Base-by-base conservation (phyloP, 2,797 vertebrate genomes). In the Microcaecilia unicolor region DNA sequence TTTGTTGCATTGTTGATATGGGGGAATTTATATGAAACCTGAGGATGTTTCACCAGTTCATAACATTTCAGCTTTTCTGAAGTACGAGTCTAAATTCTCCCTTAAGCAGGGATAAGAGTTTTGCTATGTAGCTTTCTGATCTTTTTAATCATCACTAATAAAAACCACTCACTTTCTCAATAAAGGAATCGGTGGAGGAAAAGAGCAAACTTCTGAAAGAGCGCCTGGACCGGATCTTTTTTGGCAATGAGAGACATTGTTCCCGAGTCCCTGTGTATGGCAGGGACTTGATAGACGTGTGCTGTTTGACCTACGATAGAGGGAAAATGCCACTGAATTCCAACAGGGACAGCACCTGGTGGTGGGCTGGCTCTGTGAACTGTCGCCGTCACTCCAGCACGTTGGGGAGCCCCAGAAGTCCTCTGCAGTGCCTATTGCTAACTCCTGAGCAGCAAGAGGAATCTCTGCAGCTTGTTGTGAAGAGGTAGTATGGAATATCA, bases 191-290 rank as follows among this genome's bases (percentile, higher is more conserved):
- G 8, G 31, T 9, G 11, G 85, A 87, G 46, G 93, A 97, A 53
- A 91, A 90, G 67, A 79, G 49, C 28, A 76, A 83, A 9, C 83
- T 90, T 34, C 28, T 84, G 24, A 93, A 85, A 58, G 93, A 95
- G 51, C 88, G 89, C 1, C 73, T 99, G 51, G 76, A 81, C 41
- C 74, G 87, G 12, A 76, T 98, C 16, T 89, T 91, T 31, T 29
- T 37, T 1, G 76, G 85, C 22, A 99, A 98, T 0, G 91, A 95
- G 38, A 82, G 85, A 1, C 92, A 89, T 18, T 92, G 92, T 28
- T 69, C 69, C 1, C 83, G 80, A 17, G 66, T 78, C 1, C 94
- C 97, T 0, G 0, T 98, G 39, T 97, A 94, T 2, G 96, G 96
- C 13, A 59, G 68, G 7, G 96, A 99, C 49, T 58, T 99, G 45